Evolutionary conservation across 2,113 vertebrate genomes (phyloP).

Genomic region (Oceanodroma tethys): DNA sequence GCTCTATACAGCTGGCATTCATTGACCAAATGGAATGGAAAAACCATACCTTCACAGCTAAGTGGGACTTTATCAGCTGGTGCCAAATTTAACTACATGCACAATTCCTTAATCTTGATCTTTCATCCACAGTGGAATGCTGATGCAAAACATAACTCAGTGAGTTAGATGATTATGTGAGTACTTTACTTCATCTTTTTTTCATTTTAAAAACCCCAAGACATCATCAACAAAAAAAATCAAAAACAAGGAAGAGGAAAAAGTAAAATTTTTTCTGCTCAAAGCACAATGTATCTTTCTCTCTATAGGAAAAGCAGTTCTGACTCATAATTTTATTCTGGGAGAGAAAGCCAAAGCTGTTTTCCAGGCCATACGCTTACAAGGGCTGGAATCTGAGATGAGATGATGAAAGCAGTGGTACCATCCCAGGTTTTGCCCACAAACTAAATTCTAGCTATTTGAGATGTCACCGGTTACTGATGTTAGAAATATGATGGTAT

Average conservation of each 20-base stretch:
- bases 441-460: neutral
- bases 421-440: neutral
- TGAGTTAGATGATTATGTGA: neutral
- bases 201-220: neutral
- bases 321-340: neutral
- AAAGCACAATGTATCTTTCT: neutral
- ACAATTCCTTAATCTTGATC: neutral
- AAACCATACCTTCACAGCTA: neutral
- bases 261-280: neutral
- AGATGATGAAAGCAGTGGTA: neutral
- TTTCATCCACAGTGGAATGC: neutral
- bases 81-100: neutral
- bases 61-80: neutral
- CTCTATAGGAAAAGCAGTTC: neutral
- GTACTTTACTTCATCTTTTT: neutral
- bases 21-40: neutral
- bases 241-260: neutral
- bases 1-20: neutral
- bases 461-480: neutral
- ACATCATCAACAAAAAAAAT: neutral
- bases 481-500: neutral
- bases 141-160: neutral
- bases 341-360: neutral
- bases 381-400: neutral
- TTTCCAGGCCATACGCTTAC: neutral